These are phyloP conservation scores for Oxytorus armatus DNA, from an alignment of 2,888 invertebrate genomes.

Conservation along the genomic window DNA sequence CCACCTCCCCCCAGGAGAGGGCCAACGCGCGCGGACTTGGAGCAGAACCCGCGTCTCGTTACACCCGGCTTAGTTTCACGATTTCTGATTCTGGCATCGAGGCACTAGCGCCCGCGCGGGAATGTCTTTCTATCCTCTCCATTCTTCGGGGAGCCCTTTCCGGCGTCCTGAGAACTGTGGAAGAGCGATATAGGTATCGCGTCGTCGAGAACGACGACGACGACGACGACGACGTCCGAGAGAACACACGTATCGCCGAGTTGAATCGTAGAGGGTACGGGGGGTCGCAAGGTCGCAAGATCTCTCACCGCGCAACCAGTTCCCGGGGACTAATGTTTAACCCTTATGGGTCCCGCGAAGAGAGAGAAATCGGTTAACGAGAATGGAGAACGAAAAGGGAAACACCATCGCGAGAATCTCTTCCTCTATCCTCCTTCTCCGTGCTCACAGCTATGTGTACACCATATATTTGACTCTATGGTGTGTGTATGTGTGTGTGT, in stretches of 20 bases:
- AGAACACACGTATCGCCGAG: slow-evolving; percentile 71
- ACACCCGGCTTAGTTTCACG: slow-evolving; percentile 60
- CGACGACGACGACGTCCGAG: slow-evolving; percentile 51
- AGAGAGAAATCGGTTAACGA: slow-evolving; percentile 66
- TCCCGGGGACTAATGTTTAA: slow-evolving; percentile 70
- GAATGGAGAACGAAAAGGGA: slow-evolving; percentile 59
- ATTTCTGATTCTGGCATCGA: slow-evolving; percentile 63
- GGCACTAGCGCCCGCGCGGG: not conserved
- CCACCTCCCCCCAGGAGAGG: no score
- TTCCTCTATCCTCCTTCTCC: slow-evolving; percentile 45
- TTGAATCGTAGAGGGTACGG: slow-evolving; percentile 69
- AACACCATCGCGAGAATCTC: slow-evolving; percentile 65
- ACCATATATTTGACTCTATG: not conserved
- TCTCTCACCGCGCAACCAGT: slow-evolving; percentile 70
- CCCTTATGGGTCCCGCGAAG: slow-evolving; percentile 63
- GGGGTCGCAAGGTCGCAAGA: slow-evolving; percentile 72
- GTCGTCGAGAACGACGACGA: slow-evolving; percentile 19
- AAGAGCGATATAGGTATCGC: slow-evolving; percentile 35
- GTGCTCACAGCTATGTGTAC: not conserved
- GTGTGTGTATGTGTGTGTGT: no score
- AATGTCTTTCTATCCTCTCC: slow-evolving; percentile 45
- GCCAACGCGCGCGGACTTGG: not conserved
- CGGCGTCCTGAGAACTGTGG: slow-evolving; percentile 42
- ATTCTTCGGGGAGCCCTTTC: slow-evolving; percentile 18
- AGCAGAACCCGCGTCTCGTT: slow-evolving; percentile 45